Conservation (phyloP, 1,140 invertebrate genomes). For the Sinella curviseta region DNA sequence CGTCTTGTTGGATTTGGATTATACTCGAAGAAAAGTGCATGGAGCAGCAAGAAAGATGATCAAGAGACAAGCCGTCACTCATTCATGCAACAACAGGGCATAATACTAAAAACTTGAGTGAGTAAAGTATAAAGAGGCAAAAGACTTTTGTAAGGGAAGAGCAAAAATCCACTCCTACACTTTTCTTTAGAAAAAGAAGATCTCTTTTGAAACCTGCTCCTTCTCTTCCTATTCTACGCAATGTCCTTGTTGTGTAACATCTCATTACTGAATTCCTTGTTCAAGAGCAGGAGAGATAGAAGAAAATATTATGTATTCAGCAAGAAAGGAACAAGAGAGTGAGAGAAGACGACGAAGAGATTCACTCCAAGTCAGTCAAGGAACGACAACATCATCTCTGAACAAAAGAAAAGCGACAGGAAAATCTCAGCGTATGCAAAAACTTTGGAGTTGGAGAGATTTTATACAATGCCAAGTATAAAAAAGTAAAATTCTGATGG, state of each 20-base stretch:
- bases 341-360: background rate
- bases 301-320: background rate
- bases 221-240: background rate
- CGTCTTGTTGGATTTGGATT: background rate
- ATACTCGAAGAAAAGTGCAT: background rate
- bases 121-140: background rate
- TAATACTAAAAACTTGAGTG: too few relatives aligned
- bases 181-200: too few relatives aligned
- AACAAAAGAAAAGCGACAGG: too few relatives aligned
- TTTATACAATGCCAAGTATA: too few relatives aligned
- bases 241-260: background rate
- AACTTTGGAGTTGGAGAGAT: too few relatives aligned
- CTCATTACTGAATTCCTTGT: background rate
- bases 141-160: too few relatives aligned
- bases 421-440: background rate
- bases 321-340: too few relatives aligned
- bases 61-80: conserved; percentile 10
- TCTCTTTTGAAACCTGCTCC: background rate
- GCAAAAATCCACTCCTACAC: too few relatives aligned
- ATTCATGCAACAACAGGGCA: background rate
- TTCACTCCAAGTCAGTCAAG: background rate
- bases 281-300: too few relatives aligned
- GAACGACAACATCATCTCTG: background rate
- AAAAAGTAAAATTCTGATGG: background rate
- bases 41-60: background rate